Conservation (phyloP, 2,888 invertebrate genomes). For the Leucoma salicis region DNA sequence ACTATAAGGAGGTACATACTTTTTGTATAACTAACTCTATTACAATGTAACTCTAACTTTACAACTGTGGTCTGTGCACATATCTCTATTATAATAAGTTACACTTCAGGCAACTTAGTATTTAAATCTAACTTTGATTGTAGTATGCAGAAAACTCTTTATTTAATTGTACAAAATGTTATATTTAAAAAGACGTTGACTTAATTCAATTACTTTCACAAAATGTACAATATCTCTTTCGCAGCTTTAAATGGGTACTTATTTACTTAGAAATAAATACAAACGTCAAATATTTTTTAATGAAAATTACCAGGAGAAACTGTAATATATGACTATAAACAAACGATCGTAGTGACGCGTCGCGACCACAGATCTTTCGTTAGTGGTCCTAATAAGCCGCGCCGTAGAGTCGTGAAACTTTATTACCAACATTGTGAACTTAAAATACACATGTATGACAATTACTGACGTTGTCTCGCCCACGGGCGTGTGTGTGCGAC, state of each 20-base stretch:
- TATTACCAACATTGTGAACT: conserved; percentile 63
- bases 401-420: conserved; percentile 56
- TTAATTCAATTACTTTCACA: conserved; percentile 10
- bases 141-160: too few relatives aligned
- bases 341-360: conserved; percentile 38
- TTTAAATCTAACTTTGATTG: too few relatives aligned
- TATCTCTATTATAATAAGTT: too few relatives aligned
- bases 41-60: too few relatives aligned
- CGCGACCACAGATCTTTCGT: conserved; percentile 64
- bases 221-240: conserved; percentile 9
- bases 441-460: conserved; percentile 77
- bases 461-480: conserved; percentile 63
- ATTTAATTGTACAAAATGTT: too few relatives aligned
- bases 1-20: too few relatives aligned
- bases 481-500: conserved; percentile 46
- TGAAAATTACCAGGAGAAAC: conserved; percentile 40
- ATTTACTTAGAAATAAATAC: conserved; percentile 10
- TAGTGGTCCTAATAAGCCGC: conserved; percentile 58
- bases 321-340: conserved; percentile 48
- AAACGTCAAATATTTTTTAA: conserved; percentile 21
- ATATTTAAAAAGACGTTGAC: too few relatives aligned
- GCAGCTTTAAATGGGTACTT: conserved; percentile 12
- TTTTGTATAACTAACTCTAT: too few relatives aligned
- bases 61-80: too few relatives aligned
- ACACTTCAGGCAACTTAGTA: too few relatives aligned